Evolutionary conservation across 1,140 invertebrate genomes (phyloP).

Genomic region (Macrosteles quadrilineatus): DNA sequence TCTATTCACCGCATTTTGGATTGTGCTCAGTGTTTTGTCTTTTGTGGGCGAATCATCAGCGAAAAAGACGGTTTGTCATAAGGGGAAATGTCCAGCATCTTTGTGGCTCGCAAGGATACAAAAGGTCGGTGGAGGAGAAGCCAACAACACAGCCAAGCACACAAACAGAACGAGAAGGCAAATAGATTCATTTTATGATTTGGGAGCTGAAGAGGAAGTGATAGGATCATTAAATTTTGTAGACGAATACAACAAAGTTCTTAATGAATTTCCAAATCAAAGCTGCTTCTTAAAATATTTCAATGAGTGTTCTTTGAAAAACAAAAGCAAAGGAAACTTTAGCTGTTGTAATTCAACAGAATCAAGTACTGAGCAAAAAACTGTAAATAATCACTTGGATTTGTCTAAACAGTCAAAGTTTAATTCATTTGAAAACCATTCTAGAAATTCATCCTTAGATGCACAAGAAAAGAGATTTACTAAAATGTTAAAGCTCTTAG

Average conservation of each 20-base stretch:
- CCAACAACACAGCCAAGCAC: neutral
- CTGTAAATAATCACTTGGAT: too few relatives aligned
- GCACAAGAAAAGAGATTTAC: too few relatives aligned
- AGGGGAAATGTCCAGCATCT: neutral
- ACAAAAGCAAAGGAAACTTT: too few relatives aligned
- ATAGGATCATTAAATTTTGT: neutral
- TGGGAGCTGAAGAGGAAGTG: conserved; percentile 7
- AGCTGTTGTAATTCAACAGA: too few relatives aligned
- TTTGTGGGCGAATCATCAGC: neutral
- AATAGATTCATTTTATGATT: neutral
- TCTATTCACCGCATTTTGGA: neutral
- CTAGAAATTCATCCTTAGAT: too few relatives aligned
- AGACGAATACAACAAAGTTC: neutral
- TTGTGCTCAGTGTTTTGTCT: neutral
- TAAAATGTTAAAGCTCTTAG: too few relatives aligned
- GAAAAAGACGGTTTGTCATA: neutral
- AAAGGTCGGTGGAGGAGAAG: too few relatives aligned
- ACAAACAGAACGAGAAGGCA: conserved; percentile 5
- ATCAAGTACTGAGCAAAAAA: too few relatives aligned
- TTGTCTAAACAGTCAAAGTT: too few relatives aligned
- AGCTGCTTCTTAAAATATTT: too few relatives aligned
- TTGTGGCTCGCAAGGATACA: conserved; percentile 8
- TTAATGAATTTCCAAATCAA: neutral
- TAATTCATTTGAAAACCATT: too few relatives aligned
- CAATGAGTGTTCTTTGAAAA: too few relatives aligned